Base-by-base conservation (phyloP, 2,113 vertebrate species). In the Casuarius casuarius region DNA sequence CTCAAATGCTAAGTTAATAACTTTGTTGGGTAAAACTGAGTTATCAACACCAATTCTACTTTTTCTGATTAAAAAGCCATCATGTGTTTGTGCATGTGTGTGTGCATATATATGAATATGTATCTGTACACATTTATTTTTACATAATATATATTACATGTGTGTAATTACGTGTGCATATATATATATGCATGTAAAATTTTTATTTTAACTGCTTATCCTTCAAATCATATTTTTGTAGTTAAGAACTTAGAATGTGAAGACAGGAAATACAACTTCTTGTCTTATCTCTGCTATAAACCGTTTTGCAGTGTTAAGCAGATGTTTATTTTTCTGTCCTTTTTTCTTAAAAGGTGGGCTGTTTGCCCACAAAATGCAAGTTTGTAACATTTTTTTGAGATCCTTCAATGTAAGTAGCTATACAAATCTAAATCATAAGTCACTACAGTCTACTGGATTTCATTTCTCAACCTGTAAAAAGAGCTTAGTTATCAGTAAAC, bases 11-110 rank as follows among this genome's bases (percentile, higher is more conserved):
- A 49, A 91, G 61, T 94, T 91, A 63, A 46, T 73, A 61, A 56
- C 31, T 79, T 83, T 74, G 77, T 94, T 87, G 87, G 72, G 25
- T 63, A 93, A 96, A 92, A 35, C 71, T 83, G 81, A 77, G 67
- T 59, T 35, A 92, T 22, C 59, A 62, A 66, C 33, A 71, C 25
- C n/a, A 89, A 66, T 31, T 26, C 16, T 89, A 28, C 65, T 49
- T 51, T 58, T 82, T 65, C 18, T 77, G 31, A 40, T 51, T 92
- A 72, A 76, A 95, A 94, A 83, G 12, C 14, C 74, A 80, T 23
- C 29, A 67, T 10, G n/a, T 35, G 31, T 62, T 12, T 21, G 33
- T n/a, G 8, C 13, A 52, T 22, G 23, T 33, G 25, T 42, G 3
- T 49, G 18, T 12, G 8, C 5, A 1, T 2, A 3, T 15, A 5